These are phyloP conservation scores for Coluber constrictor DNA, from an alignment of 2,797 vertebrate species.

Conservation along the genomic window DNA sequence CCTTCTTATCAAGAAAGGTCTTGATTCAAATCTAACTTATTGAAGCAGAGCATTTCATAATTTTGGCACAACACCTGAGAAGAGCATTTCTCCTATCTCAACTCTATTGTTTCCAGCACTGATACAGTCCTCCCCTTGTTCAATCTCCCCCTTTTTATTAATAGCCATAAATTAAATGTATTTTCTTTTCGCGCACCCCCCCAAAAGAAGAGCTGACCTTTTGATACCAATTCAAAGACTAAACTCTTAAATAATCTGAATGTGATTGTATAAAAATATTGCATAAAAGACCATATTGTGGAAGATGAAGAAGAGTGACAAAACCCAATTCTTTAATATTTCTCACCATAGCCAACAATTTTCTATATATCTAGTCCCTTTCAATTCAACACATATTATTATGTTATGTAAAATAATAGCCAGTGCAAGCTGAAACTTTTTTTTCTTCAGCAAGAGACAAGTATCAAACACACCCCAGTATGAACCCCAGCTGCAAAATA, in stretches of 20 bases:
- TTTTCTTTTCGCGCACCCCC: background rate
- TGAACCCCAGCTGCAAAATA: background rate
- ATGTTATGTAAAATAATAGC: background rate
- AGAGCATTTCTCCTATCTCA: background rate
- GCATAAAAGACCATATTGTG: background rate
- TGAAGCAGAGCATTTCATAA: background rate
- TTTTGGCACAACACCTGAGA: background rate
- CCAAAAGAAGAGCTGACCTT: background rate
- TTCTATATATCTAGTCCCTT: background rate
- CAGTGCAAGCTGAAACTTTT: background rate
- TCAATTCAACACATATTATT: background rate
- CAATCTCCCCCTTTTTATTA: conserved; percentile 15
- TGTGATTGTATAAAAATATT: background rate
- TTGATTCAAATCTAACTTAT: background rate
- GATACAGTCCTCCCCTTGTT: background rate
- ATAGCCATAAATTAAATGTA: background rate
- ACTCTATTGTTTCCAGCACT: background rate
- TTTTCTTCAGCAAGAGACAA: background rate
- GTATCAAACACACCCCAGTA: background rate
- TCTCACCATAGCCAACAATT: background rate
- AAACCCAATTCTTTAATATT: background rate
- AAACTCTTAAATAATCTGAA: background rate
- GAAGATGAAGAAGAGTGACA: background rate
- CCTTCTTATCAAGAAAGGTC: background rate
- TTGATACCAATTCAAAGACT: background rate